Evolutionary conservation across 2,888 invertebrate species (phyloP), one percentile per base, ranked within the genome.

Genomic region (Trachelus troglodyta): DNA sequence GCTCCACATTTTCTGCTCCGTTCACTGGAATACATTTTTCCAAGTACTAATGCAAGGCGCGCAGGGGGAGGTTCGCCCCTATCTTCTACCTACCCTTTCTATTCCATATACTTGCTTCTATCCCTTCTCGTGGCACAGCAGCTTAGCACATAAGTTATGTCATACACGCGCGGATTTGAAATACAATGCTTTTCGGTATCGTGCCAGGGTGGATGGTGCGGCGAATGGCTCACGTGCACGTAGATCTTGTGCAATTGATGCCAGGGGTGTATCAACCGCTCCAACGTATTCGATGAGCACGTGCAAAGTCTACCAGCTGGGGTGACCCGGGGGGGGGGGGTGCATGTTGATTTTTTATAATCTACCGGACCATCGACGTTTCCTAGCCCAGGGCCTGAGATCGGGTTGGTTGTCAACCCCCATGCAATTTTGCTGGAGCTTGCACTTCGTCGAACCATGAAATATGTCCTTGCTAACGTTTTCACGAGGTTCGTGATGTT

Each of bases 361-460:
- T 56, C 23, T 23, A 9, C 56, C 2, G 23, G 40, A 6, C 9
- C 56, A 23, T 1, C 23, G 23, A 56, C 56, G 23, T 23, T 56
- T 23, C 9, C 23, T 69, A 73, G 75, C 76, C 82, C 82, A 80
- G 79, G 84, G 79, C 74, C 73, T 80, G 80, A 80, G 79, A 80
- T 80, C 80, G 68, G 80, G 76, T 76, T 79, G 78, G 76, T 78
- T 75, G 76, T 77, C 74, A 23, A 56, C 23, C 23, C 6, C 9
- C 77, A 37, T 69, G 68, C 23, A 37, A 34, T 76, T 76, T 77
- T 77, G n/a, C 77, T 75, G 77, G 77, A 75, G 76, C 75, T 77
- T 77, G 75, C 74, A 79, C 78, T 78, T 79, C 77, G 80, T 37
- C 78, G 79, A 79, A 80, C 78, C 82, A 81, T 83, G 83, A 83